Percentiles rank a stretch among this genome's conserved stretches.
Evolutionary conservation across 2,888 invertebrate genomes (phyloP).

Genomic region (Argynnis bischoffii): DNA sequence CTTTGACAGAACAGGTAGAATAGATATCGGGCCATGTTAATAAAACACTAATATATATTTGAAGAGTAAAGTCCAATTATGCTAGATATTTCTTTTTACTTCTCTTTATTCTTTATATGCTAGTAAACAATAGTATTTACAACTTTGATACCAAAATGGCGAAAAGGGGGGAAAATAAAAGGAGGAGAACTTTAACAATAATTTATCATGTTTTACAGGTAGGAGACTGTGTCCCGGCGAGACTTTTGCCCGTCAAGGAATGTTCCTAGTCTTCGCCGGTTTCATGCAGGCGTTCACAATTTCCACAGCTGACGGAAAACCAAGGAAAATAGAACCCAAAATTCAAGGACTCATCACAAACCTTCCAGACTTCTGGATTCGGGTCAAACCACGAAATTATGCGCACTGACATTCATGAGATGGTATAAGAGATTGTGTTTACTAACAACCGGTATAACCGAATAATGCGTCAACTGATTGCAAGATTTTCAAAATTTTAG

Average conservation of each 20-base stretch:
- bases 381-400: slow-evolving; percentile 62
- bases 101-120: too few species aligned
- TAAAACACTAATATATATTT: too few species aligned
- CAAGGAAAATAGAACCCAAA: slow-evolving; percentile 54
- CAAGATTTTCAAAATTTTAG: neutral
- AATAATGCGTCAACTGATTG: neutral
- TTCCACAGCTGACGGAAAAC: slow-evolving; percentile 75
- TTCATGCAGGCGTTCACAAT: slow-evolving; percentile 85
- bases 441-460: slow-evolving; percentile 1
- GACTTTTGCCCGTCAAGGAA: slow-evolving; percentile 85
- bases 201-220: slow-evolving; percentile 63
- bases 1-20: too few species aligned
- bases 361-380: slow-evolving; percentile 83
- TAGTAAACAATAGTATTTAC: too few species aligned
- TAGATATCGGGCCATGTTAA: too few species aligned
- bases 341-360: slow-evolving; percentile 82
- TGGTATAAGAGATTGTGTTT: neutral
- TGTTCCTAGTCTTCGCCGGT: slow-evolving; percentile 83
- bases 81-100: too few species aligned
- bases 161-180: too few species aligned
- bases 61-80: too few species aligned
- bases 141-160: too few species aligned
- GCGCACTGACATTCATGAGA: neutral
- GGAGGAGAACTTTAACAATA: neutral
- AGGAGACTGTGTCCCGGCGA: slow-evolving; percentile 87